phyloP scores from a whole-genome alignment of 2,797 vertebrate species.

The Eidolon dupreanum region DNA sequence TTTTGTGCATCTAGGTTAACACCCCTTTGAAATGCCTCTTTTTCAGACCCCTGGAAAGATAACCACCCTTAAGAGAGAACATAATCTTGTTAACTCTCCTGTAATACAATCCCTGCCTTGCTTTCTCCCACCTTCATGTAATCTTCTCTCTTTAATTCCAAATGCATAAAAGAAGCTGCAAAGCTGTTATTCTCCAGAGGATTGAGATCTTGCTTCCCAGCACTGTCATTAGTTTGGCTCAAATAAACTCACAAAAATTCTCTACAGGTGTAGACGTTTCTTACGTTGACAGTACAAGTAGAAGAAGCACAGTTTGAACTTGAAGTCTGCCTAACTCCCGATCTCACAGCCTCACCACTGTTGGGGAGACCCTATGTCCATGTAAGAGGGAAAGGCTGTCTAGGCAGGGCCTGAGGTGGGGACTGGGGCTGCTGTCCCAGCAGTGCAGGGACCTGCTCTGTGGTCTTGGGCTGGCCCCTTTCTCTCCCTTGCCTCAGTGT shows the following conservation, averaged over 20 bases:
- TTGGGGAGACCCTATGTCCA: not conserved
- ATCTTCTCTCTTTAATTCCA: not conserved
- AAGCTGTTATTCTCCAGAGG: not conserved
- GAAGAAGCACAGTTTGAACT: not conserved
- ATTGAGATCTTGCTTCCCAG: not conserved
- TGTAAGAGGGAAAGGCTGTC: not conserved
- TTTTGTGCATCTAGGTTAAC: not conserved
- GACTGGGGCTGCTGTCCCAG: not conserved
- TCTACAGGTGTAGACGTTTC: not conserved
- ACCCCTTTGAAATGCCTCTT: not conserved
- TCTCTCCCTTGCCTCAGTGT: not conserved
- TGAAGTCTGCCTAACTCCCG: not conserved
- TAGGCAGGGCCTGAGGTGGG: not conserved
- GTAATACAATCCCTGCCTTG: not conserved
- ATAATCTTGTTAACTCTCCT: not conserved
- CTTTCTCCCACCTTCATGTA: not conserved
- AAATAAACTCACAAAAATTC: not conserved
- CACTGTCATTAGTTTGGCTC: not conserved
- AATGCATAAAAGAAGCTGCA: not conserved
- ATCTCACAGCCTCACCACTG: not conserved
- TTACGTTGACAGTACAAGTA: no score
- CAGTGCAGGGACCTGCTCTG: not conserved
- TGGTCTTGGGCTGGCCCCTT: not conserved
- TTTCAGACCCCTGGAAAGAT: not conserved
- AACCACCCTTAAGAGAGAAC: not conserved